These are phyloP conservation scores for Luscinia megarhynchos DNA, from an alignment of 2,797 vertebrate genomes.

Conservation along the genomic window DNA sequence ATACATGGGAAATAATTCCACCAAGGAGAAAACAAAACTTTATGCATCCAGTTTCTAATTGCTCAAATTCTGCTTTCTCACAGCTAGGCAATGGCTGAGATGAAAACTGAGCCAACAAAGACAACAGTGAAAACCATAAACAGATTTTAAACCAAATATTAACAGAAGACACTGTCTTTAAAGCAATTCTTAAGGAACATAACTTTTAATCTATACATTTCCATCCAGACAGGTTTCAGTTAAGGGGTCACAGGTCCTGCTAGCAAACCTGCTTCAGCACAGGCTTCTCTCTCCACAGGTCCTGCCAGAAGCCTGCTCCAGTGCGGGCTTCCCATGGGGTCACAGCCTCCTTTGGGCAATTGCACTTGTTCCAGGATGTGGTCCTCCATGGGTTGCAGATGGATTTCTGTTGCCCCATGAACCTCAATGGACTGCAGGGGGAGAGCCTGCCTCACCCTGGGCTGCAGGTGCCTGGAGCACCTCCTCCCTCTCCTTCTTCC, in stretches of 20 bases:
- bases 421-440: not conserved
- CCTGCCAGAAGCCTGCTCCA: not conserved
- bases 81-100: not conserved
- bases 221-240: not conserved
- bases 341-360: not conserved
- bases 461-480: not conserved
- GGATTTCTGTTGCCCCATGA: not conserved
- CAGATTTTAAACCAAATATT: not conserved
- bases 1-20: not conserved
- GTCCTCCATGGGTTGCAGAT: not conserved
- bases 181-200: not conserved
- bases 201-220: not conserved
- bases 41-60: not conserved
- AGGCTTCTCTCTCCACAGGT: not conserved
- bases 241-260: not conserved
- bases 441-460: not conserved
- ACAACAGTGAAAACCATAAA: not conserved
- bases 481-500: not conserved
- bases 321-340: accelerated
- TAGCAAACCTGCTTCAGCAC: not conserved
- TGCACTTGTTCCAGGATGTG: not conserved
- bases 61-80: not conserved
- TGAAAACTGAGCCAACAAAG: not conserved
- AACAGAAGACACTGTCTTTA: not conserved
- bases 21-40: not conserved